Percentiles rank a stretch among this genome's conserved stretches.
Evolutionary conservation across 1,140 invertebrate genomes (phyloP).

Genomic region (Steinernema khuongi): DNA sequence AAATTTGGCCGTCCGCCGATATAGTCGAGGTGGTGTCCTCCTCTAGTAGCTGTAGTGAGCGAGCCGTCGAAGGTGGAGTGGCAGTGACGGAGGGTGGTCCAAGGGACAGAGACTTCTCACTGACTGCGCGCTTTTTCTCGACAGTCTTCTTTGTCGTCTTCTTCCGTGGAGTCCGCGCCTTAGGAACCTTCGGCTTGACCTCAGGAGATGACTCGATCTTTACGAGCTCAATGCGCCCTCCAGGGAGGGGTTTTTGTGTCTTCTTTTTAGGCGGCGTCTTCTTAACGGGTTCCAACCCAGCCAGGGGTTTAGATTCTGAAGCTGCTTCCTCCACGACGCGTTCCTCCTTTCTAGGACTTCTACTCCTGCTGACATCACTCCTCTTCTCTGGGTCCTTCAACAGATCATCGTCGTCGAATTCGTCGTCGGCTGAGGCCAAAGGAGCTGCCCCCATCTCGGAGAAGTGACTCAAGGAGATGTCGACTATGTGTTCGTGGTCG

Average conservation of each 20-base stretch:
- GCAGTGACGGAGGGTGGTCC: slow-evolving; percentile 15
- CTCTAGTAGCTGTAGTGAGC: slow-evolving; percentile 9
- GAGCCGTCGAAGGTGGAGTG: slow-evolving; percentile 5
- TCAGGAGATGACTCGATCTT: slow-evolving; percentile 17
- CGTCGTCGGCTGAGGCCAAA: neutral
- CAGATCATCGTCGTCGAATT: neutral
- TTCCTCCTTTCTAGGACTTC: slow-evolving; percentile 18
- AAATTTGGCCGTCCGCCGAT: slow-evolving; percentile 16
- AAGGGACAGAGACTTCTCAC: neutral
- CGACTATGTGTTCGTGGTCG: neutral
- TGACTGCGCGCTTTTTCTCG: slow-evolving; percentile 16
- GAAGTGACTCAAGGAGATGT: neutral
- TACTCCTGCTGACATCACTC: neutral
- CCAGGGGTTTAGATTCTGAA: neutral
- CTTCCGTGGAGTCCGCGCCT: slow-evolving; percentile 6
- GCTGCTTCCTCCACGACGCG: slow-evolving; percentile 13
- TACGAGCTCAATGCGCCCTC: slow-evolving; percentile 1
- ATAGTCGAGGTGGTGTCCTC: neutral
- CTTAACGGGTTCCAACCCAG: neutral
- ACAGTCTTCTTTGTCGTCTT: neutral
- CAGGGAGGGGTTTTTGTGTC: slow-evolving; percentile 8
- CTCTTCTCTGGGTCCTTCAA: neutral
- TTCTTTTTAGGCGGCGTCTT: slow-evolving; percentile 9
- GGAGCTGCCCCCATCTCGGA: neutral
- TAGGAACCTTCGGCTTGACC: slow-evolving; percentile 17